Base-by-base conservation (phyloP, 2,797 vertebrate species). In the Percopsis omiscomaycus region DNA sequence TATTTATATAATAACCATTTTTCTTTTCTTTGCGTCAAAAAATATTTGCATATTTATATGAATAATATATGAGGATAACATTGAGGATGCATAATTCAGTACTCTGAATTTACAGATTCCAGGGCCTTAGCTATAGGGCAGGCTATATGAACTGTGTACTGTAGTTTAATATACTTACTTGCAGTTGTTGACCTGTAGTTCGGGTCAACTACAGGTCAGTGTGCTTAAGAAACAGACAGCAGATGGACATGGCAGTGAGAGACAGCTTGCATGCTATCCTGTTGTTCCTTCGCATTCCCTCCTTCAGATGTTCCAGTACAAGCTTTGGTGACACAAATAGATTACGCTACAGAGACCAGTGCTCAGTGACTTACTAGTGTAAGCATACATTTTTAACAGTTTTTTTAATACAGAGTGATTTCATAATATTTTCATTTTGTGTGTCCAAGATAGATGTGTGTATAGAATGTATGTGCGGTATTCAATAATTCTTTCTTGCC, bases 161-260 rank as follows among this genome's bases (percentile, higher is more conserved):
- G 58, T 14, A 37, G 67, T 46, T 76, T 82, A 77, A 79, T 70
- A 75, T 61, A 42, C 58, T 59, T 51, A 15, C 45, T 59, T 63
- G 48, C 57, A 79, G 66, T 29, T 65, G 22, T 22, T 22, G 22
- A 22, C 22, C 22, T 22, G 22, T 22, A 22, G 22, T 22, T 22
- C 22, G 22, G 78, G 80, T 84, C 73, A 82, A 64, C 1, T 30
- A 65, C 70, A 72, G 78, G 70, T 80, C 81, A 81, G 59, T n/a
- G 49, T 74, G 73, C 59, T 68, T 78, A 60, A 52, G 51, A 65
- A 64, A 66, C 13, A 59, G 55, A 64, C 14, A 74, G 68, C 61
- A 80, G 73, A 82, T 68, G 74, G 76, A 70, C 48, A 9, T 29
- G 48, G 65, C 61, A 74, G 83, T 69, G 56, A 68, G 56, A 12